A percentile compares a stretch with the other conserved stretches of the same genome.
Conservation (phyloP, 2,888 invertebrate genomes). For the Euplagia quadripunctaria region DNA sequence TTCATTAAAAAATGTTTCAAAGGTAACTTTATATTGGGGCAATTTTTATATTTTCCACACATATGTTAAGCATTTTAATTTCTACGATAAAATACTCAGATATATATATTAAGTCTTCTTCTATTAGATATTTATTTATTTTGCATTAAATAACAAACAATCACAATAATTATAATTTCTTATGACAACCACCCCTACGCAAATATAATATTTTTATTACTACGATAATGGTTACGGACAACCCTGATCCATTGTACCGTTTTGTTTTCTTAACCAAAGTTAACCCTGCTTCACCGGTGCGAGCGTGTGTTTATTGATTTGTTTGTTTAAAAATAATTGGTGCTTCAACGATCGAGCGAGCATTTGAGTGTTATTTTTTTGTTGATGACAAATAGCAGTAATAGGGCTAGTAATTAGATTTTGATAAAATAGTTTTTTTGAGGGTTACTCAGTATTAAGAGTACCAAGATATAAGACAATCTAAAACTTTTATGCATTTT, state of each 20-base stretch:
- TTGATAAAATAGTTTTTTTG: constrained; percentile 15
- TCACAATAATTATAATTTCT: too few species aligned
- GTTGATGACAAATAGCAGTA: constrained; percentile 36
- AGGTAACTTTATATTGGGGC: neutral
- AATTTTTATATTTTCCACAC: neutral
- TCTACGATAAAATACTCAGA: neutral
- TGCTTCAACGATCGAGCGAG: constrained; percentile 32
- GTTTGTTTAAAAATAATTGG: constrained; percentile 57
- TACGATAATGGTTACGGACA: constrained; percentile 27
- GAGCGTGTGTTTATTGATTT: constrained; percentile 50
- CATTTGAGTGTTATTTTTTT: constrained; percentile 39
- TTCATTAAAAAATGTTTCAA: neutral
- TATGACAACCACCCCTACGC: neutral
- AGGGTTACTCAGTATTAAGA: neutral
- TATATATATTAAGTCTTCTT: too few species aligned
- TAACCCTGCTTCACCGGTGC: constrained; percentile 46
- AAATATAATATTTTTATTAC: neutral
- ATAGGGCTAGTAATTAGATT: constrained; percentile 44
- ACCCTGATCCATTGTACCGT: constrained; percentile 41
- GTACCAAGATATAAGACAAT: neutral
- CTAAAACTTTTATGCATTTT: neutral
- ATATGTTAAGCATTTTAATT: neutral
- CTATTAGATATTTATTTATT: too few species aligned
- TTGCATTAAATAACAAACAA: too few species aligned
- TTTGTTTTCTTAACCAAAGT: constrained; percentile 57